Conservation (phyloP, 2,113 vertebrate species). For the Terrapene triunguis region DNA sequence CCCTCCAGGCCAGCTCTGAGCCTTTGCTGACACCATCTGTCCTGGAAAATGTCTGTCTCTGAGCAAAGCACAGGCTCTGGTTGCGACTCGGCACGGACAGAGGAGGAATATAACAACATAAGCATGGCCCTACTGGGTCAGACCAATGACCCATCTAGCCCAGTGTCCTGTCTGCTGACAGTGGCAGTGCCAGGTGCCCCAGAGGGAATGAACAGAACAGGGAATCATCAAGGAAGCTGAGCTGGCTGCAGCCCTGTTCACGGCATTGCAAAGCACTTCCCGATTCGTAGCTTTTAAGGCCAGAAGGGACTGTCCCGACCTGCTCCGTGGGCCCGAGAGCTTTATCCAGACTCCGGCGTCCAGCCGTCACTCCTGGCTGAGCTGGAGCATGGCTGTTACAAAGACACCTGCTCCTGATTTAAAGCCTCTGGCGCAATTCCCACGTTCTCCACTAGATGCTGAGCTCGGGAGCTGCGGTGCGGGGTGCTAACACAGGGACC, state of each 20-base stretch:
- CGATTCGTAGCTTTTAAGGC: background rate
- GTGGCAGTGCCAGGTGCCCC: too few relatives aligned
- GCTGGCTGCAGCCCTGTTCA: background rate
- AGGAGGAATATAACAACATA: background rate
- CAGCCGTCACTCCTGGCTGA: background rate
- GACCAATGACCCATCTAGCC: too few relatives aligned
- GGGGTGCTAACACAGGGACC: background rate
- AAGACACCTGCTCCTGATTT: background rate
- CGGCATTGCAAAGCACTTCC: background rate
- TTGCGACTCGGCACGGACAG: background rate
- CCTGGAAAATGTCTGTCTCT: background rate
- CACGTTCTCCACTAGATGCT: background rate
- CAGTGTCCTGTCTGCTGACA: too few relatives aligned
- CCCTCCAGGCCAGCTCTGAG: too few relatives aligned
- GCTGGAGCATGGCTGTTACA: background rate
- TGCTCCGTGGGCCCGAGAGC: background rate
- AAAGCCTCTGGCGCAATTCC: background rate
- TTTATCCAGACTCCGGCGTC: background rate
- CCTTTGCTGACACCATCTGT: background rate
- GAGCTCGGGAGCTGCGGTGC: background rate
- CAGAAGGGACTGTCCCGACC: background rate
- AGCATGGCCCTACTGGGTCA: too few relatives aligned
- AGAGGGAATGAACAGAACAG: too few relatives aligned
- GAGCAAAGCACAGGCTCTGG: background rate
- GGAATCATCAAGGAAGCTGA: background rate